phyloP scores from a whole-genome alignment of 2,113 vertebrate species.

The Marcusenius ussheri region DNA sequence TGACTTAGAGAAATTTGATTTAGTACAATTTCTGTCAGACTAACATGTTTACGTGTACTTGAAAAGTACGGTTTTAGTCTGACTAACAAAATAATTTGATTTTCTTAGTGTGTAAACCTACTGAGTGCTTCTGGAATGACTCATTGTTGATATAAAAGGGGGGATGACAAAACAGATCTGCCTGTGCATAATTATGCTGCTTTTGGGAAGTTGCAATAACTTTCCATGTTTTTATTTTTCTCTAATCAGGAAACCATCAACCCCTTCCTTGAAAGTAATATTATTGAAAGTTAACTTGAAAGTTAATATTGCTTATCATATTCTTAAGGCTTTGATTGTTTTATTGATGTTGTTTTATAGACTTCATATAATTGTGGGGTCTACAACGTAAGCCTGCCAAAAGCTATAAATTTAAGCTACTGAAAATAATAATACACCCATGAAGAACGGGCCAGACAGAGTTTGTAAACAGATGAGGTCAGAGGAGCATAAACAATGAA shows the following conservation, averaged over 20 bases:
- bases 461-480: not conserved
- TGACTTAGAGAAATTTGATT: too few species aligned
- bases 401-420: not conserved
- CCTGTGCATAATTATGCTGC: not conserved
- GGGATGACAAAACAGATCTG: not conserved
- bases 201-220: not conserved
- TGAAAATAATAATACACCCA: not conserved
- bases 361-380: not conserved
- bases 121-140: slow-evolving; percentile 5
- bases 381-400: not conserved
- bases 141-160: not conserved
- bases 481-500: not conserved
- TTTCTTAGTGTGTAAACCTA: not conserved
- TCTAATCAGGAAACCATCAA: not conserved
- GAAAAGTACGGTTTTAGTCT: too few species aligned
- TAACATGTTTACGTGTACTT: too few species aligned
- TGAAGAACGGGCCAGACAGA: not conserved
- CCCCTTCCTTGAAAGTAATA: not conserved
- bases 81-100: too few species aligned
- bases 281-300: too few species aligned
- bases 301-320: not conserved
- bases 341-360: not conserved
- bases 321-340: not conserved
- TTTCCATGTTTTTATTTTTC: not conserved
- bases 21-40: too few species aligned